Evolutionary conservation across 2,797 vertebrate species (phyloP), one percentile per base, ranked within the genome.

Genomic region (Pangasius sanitwongsei): DNA sequence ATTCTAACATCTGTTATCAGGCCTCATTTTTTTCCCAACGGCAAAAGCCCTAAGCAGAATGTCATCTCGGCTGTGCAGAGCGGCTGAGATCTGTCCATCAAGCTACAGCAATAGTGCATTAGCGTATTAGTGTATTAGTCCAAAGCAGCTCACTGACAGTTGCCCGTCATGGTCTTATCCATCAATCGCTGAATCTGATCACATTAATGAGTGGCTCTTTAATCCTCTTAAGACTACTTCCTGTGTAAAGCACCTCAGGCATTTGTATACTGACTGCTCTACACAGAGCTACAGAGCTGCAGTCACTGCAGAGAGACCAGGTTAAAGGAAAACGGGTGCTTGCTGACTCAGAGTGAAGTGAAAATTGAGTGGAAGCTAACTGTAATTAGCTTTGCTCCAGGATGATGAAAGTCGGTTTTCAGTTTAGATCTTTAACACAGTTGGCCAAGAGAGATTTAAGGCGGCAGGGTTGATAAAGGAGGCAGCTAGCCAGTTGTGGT

Each of bases 131-230:
- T 53, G 88, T 83, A 75, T 83, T 77, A 88, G 44, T 85, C 34
- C 23, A 31, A 80, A 57, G 83, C 83, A 44, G 50, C 80, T 83
- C 13, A 41, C 70, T 87, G 92, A 92, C 92, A 91, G 92, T 90
- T 91, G 90, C 87, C 86, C 72, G 72, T 91, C 90, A 91, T 70
- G 53, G 85, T 83, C 86, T 92, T 90, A 91, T 91, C 91, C 90
- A 90, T 92, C 89, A 90, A 86, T 90, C 83, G 34, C 86, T 74
- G 86, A 90, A 92, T 90, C 89, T 91, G 91, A 92, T 91, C 90
- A 92, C 86, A 89, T 87, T 91, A 91, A 91, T 91, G 88, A 91
- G 86, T 85, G 88, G 88, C 88, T 91, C 87, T 90, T 83, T 91
- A 91, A 92, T 91, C 89, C 90, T 87, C 85, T 91, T 91, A 91